Conservation (phyloP, 2,797 vertebrate genomes). For the Pangasius larnaudii region DNA sequence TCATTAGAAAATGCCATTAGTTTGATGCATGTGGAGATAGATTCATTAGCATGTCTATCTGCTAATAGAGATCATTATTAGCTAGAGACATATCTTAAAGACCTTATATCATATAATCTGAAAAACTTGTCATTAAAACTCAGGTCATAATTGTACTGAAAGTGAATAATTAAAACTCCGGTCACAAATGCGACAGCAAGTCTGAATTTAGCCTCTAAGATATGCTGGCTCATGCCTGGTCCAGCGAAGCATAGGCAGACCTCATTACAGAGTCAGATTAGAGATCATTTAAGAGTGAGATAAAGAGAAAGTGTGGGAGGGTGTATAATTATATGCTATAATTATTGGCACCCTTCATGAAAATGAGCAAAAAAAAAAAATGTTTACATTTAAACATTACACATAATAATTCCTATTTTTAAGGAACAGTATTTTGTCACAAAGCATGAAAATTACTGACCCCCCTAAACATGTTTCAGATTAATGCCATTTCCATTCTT, state of each 20-base stretch:
- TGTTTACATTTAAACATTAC: neutral
- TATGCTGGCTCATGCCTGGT: slow-evolving; percentile 44
- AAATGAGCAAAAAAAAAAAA: slow-evolving; percentile 60
- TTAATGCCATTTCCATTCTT: neutral
- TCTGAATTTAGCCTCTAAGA: slow-evolving; percentile 18
- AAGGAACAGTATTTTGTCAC: neutral
- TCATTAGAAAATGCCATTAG: neutral
- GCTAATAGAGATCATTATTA: neutral
- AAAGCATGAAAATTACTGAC: neutral
- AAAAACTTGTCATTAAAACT: slow-evolving; percentile 25
- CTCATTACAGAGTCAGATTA: slow-evolving; percentile 47
- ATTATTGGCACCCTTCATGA: slow-evolving; percentile 7
- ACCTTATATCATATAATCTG: slow-evolving; percentile 29
- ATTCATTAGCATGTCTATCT: slow-evolving; percentile 2
- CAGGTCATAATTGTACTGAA: neutral
- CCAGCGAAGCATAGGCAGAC: slow-evolving; percentile 36
- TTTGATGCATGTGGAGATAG: neutral
- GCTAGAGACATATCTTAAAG: slow-evolving; percentile 9
- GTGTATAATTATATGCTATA: slow-evolving; percentile 19
- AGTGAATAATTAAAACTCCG: slow-evolving; percentile 39
- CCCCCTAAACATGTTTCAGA: neutral
- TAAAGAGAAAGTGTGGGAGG: slow-evolving; percentile 15
- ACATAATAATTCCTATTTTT: neutral
- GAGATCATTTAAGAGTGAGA: slow-evolving; percentile 27
- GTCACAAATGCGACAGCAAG: slow-evolving; percentile 33